These are phyloP conservation scores for Perdita meconis DNA, from an alignment of 2,888 invertebrate genomes.

Conservation along the genomic window DNA sequence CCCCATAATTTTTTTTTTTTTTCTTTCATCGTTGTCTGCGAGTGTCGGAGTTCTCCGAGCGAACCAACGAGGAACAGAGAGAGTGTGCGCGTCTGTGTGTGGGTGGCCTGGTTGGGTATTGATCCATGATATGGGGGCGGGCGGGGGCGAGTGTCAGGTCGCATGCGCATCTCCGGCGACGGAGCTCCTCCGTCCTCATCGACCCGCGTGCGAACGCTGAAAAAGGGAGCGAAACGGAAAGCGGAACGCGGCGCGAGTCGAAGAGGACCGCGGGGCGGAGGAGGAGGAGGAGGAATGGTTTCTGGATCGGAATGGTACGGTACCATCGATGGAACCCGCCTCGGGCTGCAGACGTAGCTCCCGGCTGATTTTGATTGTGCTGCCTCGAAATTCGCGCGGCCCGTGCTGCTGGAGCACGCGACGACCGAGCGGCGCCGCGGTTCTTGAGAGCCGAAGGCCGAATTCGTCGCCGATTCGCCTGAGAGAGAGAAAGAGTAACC, in stretches of 20 bases:
- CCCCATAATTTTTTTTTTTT: too few relatives aligned
- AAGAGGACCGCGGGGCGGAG: neutral
- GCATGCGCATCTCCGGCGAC: conserved; percentile 68
- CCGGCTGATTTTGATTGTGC: conserved; percentile 25
- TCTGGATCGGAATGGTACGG: conserved; percentile 62
- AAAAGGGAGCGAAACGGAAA: conserved; percentile 58
- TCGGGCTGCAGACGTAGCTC: neutral
- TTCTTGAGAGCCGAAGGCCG: neutral
- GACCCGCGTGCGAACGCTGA: conserved; percentile 53
- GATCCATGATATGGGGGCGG: conserved; percentile 78
- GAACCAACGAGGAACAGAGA: conserved; percentile 12
- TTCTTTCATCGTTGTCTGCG: conserved; percentile 14
- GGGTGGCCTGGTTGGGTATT: conserved; percentile 83
- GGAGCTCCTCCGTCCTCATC: conserved; percentile 63
- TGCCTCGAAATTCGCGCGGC: neutral
- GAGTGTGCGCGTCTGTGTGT: conserved; percentile 59
- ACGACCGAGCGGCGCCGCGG: conserved; percentile 9
- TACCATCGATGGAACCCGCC: conserved; percentile 45
- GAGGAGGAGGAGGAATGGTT: neutral
- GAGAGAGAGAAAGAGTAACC: too few relatives aligned
- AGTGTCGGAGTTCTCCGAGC: neutral
- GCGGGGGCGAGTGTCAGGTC: conserved; percentile 52
- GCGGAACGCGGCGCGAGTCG: conserved; percentile 33
- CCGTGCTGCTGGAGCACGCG: conserved; percentile 35
- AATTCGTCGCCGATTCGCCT: neutral